Evolutionary conservation across 2,888 invertebrate species (phyloP).

Genomic region (Atethmia centrago): DNA sequence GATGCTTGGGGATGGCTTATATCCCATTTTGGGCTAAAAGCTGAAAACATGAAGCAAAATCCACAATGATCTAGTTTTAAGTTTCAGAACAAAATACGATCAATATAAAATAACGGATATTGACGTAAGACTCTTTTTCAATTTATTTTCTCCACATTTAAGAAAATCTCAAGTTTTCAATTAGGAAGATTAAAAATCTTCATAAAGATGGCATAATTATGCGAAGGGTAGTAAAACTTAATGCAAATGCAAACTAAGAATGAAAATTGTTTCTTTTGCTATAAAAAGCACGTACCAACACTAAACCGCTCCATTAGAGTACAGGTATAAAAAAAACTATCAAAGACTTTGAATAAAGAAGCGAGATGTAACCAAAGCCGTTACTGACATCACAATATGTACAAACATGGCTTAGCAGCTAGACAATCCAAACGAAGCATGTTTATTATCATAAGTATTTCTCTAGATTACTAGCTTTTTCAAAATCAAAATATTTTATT

Average conservation of each 20-base stretch:
- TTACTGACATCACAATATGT: neutral
- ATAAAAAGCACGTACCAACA: constrained; percentile 51
- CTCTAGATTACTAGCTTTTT: too few species aligned
- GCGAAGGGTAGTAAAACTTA: constrained; percentile 4
- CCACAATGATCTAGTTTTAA: neutral
- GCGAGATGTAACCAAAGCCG: neutral
- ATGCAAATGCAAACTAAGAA: constrained; percentile 38
- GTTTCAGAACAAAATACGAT: neutral
- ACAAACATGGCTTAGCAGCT: too few species aligned
- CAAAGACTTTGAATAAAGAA: constrained; percentile 16
- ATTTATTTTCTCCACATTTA: neutral
- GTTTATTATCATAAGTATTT: too few species aligned
- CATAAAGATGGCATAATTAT: constrained; percentile 18
- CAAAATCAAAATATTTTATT: too few species aligned
- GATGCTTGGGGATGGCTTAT: too few species aligned
- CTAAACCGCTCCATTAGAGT: constrained; percentile 53
- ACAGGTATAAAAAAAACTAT: constrained; percentile 31
- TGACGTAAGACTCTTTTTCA: neutral
- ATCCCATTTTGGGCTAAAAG: neutral
- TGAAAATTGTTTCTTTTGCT: constrained; percentile 35
- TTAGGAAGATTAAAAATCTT: neutral
- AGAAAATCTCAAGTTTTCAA: constrained; percentile 3
- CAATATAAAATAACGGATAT: neutral
- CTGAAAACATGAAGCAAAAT: neutral
- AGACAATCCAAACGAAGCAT: too few species aligned